Evolutionary conservation across 2,888 invertebrate genomes (phyloP).

Genomic region (Nasonia oneida): DNA sequence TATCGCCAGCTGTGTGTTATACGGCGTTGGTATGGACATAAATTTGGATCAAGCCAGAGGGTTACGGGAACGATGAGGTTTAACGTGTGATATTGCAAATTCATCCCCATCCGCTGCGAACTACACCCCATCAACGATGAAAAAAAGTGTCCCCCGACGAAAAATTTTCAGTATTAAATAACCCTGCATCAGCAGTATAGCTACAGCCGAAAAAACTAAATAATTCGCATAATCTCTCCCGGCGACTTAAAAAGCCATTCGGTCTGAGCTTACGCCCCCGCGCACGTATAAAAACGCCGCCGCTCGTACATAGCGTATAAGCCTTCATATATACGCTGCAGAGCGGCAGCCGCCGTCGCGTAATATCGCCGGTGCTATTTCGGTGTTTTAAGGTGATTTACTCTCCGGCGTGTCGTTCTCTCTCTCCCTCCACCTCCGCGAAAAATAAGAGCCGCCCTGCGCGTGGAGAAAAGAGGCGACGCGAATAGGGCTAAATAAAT

Average conservation of each 20-base stretch:
- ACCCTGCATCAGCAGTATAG: neutral
- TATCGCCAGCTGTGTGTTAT: neutral
- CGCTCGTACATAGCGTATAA: neutral
- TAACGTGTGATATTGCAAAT: no score
- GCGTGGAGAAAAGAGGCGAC: neutral
- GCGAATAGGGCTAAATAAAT: conserved; percentile 53
- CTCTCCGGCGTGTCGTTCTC: conserved; percentile 13
- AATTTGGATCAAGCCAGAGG: no score
- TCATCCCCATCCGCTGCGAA: no score
- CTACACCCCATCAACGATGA: neutral
- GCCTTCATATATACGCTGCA: neutral
- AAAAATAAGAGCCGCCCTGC: conserved; percentile 27
- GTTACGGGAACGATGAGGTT: no score
- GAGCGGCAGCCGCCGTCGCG: neutral
- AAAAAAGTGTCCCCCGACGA: neutral
- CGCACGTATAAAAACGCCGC: neutral
- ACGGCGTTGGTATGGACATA: no score
- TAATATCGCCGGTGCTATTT: conserved; percentile 39
- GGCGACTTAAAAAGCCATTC: conserved; percentile 15
- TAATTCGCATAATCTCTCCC: conserved; percentile 11
- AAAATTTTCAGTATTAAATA: neutral
- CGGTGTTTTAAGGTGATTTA: conserved; percentile 40
- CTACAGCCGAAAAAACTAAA: neutral
- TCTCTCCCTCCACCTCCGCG: conserved; percentile 15
- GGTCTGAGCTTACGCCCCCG: neutral